Conservation (phyloP, 2,888 invertebrate genomes). For the Disparrhopalites patrizii region DNA sequence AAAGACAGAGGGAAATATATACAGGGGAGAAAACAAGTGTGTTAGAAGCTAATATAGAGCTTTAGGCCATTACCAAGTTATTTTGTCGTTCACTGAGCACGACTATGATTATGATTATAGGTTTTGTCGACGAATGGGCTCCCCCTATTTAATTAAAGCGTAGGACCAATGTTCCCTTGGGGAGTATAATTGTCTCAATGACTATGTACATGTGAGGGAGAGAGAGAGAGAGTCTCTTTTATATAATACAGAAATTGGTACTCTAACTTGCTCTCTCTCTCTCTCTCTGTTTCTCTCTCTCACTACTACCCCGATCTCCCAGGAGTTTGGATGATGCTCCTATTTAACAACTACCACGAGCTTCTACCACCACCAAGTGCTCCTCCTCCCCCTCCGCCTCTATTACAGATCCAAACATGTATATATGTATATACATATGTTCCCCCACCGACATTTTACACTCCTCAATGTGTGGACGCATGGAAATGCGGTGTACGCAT, state of each 20-base stretch:
- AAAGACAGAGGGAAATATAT: too few relatives aligned
- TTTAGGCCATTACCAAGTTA: slow-evolving; percentile 19
- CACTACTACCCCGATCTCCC: neutral
- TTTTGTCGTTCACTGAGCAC: slow-evolving; percentile 25
- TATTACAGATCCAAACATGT: neutral
- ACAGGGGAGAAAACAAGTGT: too few relatives aligned
- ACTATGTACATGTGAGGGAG: slow-evolving; percentile 11
- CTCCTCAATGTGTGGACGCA: neutral
- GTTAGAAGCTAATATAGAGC: too few relatives aligned
- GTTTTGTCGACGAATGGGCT: slow-evolving; percentile 23
- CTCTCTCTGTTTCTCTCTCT: neutral
- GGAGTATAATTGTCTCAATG: slow-evolving; percentile 24
- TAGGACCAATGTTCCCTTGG: slow-evolving; percentile 20
- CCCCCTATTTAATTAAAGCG: slow-evolving; percentile 26
- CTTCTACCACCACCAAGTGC: too few relatives aligned
- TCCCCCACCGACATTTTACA: too few relatives aligned
- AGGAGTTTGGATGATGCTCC: neutral
- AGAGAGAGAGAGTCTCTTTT: too few relatives aligned
- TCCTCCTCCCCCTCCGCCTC: neutral
- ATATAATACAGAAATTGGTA: neutral
- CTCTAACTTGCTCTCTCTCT: neutral
- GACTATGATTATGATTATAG: slow-evolving; percentile 20
- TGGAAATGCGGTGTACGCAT: neutral
- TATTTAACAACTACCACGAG: too few relatives aligned
- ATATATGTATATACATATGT: neutral